These are phyloP conservation scores for Tinea trinotella DNA, from an alignment of 2,888 invertebrate species.

Conservation along the genomic window DNA sequence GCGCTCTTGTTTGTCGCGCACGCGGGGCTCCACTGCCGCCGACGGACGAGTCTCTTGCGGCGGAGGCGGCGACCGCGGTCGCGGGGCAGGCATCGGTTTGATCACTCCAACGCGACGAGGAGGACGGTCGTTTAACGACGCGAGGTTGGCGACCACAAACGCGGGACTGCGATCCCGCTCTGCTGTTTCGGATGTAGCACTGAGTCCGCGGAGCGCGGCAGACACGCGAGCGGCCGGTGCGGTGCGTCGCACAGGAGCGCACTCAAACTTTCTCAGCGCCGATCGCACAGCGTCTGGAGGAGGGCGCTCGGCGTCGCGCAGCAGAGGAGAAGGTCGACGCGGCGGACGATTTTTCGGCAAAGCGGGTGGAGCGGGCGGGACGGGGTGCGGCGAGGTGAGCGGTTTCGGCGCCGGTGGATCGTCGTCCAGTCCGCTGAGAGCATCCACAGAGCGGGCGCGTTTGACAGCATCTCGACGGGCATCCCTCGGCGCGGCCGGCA, in stretches of 20 bases:
- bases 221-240: conserved; percentile 40
- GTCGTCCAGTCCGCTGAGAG: conserved; percentile 79
- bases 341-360: conserved; percentile 51
- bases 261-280: conserved; percentile 88
- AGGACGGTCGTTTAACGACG: conserved; percentile 30
- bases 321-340: conserved; percentile 66
- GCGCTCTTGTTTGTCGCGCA: background rate
- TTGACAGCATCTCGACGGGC: conserved; percentile 78
- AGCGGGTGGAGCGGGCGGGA: conserved; percentile 78
- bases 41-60: conserved; percentile 18
- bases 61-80: conserved; percentile 33
- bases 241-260: conserved; percentile 46
- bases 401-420: conserved; percentile 43
- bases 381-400: conserved; percentile 74
- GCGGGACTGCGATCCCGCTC: too few relatives aligned
- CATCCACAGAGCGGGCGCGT: conserved; percentile 89
- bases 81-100: conserved; percentile 58
- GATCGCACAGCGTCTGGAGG: conserved; percentile 92
- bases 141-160: conserved; percentile 22
- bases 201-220: conserved; percentile 33
- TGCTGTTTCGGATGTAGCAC: too few relatives aligned
- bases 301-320: conserved; percentile 54
- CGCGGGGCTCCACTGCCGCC: conserved; percentile 1
- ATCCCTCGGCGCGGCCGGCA: conserved; percentile 43
- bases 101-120: conserved; percentile 69